Conservation (phyloP, 1,140 invertebrate species). For the Antheraea mylitta region DNA sequence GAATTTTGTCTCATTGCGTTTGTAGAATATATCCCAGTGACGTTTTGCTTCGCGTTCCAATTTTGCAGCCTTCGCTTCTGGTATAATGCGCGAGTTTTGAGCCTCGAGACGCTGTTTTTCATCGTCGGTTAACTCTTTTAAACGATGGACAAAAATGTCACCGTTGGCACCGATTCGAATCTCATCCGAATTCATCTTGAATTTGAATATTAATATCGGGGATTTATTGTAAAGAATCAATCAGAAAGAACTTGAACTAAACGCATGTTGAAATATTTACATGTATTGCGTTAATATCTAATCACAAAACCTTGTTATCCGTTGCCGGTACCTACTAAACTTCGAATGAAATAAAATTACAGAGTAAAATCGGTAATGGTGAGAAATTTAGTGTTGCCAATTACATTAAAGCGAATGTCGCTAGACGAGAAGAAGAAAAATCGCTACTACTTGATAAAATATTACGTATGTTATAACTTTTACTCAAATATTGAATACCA, state of each 20-base stretch:
- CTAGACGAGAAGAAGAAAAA: too few relatives aligned
- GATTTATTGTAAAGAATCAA: background rate
- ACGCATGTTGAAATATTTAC: background rate
- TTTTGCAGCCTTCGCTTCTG: slow-evolving; percentile 84
- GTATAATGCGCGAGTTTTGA: slow-evolving; percentile 86
- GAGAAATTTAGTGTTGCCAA: too few relatives aligned
- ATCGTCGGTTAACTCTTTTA: slow-evolving; percentile 79
- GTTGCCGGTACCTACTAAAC: too few relatives aligned
- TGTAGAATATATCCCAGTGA: slow-evolving; percentile 99
- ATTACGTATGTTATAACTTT: too few relatives aligned
- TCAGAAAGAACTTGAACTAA: background rate
- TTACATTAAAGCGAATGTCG: too few relatives aligned
- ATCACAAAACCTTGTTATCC: too few relatives aligned
- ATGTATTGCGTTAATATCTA: too few relatives aligned
- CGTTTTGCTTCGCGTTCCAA: slow-evolving; percentile 93
- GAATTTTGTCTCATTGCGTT: slow-evolving; percentile 93
- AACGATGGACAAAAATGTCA: slow-evolving; percentile 70
- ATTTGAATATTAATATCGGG: background rate
- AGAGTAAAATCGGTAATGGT: too few relatives aligned
- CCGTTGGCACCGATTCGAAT: slow-evolving; percentile 36
- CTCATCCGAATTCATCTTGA: slow-evolving; percentile 61
- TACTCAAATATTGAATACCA: too few relatives aligned
- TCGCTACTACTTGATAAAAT: too few relatives aligned
- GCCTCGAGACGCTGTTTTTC: slow-evolving; percentile 81
- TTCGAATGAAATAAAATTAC: too few relatives aligned